Conservation (phyloP, 2,113 vertebrate genomes). For the Peucedramus taeniatus region DNA sequence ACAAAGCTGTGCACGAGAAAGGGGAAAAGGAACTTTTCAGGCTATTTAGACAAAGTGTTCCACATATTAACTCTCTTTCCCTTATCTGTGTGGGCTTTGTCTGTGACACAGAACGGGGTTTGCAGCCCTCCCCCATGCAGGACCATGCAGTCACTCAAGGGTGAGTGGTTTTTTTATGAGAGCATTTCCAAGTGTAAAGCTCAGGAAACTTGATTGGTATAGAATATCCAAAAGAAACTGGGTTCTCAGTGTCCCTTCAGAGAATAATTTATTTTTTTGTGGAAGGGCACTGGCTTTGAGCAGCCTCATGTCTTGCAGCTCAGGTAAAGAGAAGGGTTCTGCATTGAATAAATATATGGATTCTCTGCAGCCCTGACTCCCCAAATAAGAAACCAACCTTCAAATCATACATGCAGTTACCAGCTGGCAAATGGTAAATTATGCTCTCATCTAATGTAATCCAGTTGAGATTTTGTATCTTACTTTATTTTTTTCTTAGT, state of each 20-base stretch:
- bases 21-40: neutral
- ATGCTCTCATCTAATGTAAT: neutral
- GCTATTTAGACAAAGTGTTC: neutral
- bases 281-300: neutral
- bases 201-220: neutral
- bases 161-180: neutral
- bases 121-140: neutral
- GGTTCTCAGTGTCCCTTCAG: neutral
- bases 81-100: neutral
- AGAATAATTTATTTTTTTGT: neutral
- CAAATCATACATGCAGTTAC: neutral
- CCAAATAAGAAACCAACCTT: neutral
- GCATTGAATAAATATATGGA: neutral
- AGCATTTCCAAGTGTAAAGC: neutral
- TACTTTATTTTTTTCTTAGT: neutral
- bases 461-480: neutral
- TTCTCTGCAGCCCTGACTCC: neutral
- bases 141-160: neutral
- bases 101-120: neutral
- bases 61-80: rapidly evolving
- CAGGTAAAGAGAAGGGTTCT: neutral
- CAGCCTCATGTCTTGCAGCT: neutral
- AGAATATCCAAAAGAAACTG: neutral
- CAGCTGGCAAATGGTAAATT: neutral
- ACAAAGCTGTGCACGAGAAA: neutral